Percentiles rank a stretch among this genome's conserved stretches.
Conservation (phyloP, 2,797 vertebrate species). For the Sebastes flavidus region DNA sequence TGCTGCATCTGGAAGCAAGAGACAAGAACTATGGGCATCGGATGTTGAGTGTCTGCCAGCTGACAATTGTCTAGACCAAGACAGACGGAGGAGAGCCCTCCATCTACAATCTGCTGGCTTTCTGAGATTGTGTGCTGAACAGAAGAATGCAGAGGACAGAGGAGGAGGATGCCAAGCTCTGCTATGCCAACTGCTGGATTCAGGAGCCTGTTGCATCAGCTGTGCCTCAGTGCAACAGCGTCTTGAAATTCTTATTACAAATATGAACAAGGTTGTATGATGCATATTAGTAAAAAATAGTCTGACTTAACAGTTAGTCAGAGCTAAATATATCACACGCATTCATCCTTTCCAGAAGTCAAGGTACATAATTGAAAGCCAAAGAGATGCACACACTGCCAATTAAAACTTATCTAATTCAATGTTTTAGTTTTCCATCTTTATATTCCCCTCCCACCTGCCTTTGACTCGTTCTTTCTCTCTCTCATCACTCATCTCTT, state of each 20-base stretch:
- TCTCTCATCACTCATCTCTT: not conserved
- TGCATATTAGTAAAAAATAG: conserved; percentile 3
- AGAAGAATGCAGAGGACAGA: conserved; percentile 53
- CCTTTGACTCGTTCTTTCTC: not conserved
- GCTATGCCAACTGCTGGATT: conserved; percentile 47
- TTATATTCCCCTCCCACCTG: not conserved
- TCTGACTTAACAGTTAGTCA: not conserved
- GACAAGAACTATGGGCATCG: conserved; percentile 68
- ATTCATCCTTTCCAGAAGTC: not conserved
- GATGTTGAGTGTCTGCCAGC: conserved; percentile 64
- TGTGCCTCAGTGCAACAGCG: conserved; percentile 26
- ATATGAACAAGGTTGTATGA: conserved; percentile 28
- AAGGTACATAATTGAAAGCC: not conserved
- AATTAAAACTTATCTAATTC: conserved; percentile 12
- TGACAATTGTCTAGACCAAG: conserved; percentile 67
- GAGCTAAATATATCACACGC: not conserved
- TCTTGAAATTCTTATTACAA: conserved; percentile 23
- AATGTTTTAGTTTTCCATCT: conserved; percentile 4
- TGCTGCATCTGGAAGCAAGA: conserved; percentile 65
- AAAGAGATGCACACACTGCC: not conserved
- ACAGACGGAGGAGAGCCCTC: conserved; percentile 60
- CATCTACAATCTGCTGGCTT: conserved; percentile 70
- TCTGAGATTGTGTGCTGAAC: conserved; percentile 60
- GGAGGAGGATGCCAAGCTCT: conserved; percentile 35
- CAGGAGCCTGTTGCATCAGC: conserved; percentile 55